These are phyloP conservation scores for Ceyx erithaca DNA, from an alignment of 2,797 vertebrate genomes.

Conservation along the genomic window DNA sequence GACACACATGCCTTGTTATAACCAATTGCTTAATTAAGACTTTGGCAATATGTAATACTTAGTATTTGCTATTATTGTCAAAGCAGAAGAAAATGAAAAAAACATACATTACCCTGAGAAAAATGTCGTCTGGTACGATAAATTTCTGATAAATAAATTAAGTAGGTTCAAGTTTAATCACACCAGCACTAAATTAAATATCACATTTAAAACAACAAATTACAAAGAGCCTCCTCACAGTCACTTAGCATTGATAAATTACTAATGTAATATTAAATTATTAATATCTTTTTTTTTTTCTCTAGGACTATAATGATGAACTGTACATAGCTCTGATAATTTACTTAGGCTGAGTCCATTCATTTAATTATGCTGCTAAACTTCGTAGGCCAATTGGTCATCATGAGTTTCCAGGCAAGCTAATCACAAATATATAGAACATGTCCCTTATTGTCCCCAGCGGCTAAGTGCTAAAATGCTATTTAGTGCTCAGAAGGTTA, in stretches of 20 bases:
- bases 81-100: slow-evolving; percentile 60
- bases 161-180: slow-evolving; percentile 78
- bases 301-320: slow-evolving; percentile 80
- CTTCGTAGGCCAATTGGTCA: slow-evolving; percentile 87
- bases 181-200: slow-evolving; percentile 79
- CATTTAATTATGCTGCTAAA: slow-evolving; percentile 89
- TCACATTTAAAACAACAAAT: slow-evolving; percentile 84
- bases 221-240: slow-evolving; percentile 78
- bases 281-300: slow-evolving; percentile 81
- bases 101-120: slow-evolving; percentile 28
- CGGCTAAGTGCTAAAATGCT: slow-evolving; percentile 89
- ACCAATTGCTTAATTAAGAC: slow-evolving; percentile 64
- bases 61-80: slow-evolving; percentile 42
- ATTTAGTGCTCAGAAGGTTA: slow-evolving; percentile 89
- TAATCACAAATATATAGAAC: slow-evolving; percentile 90
- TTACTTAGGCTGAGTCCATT: slow-evolving; percentile 87
- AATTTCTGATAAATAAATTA: slow-evolving; percentile 74
- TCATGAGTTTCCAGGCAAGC: slow-evolving; percentile 86
- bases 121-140: slow-evolving; percentile 50
- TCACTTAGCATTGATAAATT: slow-evolving; percentile 85
- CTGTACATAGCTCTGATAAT: slow-evolving; percentile 85
- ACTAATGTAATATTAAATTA: slow-evolving; percentile 86
- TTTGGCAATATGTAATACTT: slow-evolving; percentile 48
- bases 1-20: slow-evolving; percentile 22
- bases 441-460: slow-evolving; percentile 87